Evolutionary conservation across 2,797 vertebrate genomes (phyloP), one percentile per base, ranked within the genome.

Genomic region (Fistularia tabacaria): DNA sequence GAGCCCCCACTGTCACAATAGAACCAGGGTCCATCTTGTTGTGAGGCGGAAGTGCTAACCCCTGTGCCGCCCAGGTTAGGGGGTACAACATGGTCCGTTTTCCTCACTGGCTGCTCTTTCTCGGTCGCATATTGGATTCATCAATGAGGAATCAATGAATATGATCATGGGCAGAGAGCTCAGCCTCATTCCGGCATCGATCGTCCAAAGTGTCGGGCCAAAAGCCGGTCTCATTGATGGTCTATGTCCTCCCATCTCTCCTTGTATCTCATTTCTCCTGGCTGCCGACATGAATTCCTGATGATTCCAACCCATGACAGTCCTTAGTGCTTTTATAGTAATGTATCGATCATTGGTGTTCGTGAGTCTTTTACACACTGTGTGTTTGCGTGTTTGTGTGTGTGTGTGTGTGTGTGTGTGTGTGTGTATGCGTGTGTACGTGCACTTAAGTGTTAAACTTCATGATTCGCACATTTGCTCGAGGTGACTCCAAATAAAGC

Each of bases 321-420:
- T 62, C 62, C 79, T 82, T 78, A 85, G 78, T 83, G 83, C 80
- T 80, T 73, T 83, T 83, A 88, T 83, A 82, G 85, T 86, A 87
- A 82, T 57, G 36, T 84, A 90, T 89, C 77, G 87, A 89, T 91
- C 69, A 65, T 53, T 71, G 51, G 73, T 71, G 69, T 72, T 70
- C 73, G 25, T 49, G 53, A 74, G 71, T 54, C 74, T 69, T 72
- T 79, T 73, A 67, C 69, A 56, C 64, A 49, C 44, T 46, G 38
- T 55, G 48, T 47, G 25, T 25, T 2, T 5, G 25, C 5, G 25
- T 25, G 25, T 25, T 2, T 25, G 25, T 25, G 25, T 49, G 54
- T 25, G 25, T 25, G 25, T 25, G 25, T 25, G 25, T 25, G 25
- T 25, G 25, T 25, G 25, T 25, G 25, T 25, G 25, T 25, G 25